Evolutionary conservation across 2,888 invertebrate genomes (phyloP).

Genomic region (Conomelus anceps): DNA sequence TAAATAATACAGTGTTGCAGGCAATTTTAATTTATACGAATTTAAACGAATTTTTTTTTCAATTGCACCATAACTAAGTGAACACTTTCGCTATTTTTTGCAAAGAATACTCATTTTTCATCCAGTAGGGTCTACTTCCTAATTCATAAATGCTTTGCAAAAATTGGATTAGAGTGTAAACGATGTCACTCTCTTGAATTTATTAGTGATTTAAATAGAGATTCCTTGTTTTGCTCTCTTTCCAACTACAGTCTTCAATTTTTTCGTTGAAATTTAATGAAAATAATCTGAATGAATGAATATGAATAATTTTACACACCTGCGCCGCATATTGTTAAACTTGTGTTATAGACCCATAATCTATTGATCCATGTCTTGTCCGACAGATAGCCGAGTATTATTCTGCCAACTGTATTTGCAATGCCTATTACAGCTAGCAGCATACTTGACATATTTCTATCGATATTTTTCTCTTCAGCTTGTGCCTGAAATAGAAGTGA

Average conservation of each 20-base stretch:
- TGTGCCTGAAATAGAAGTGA: constrained; percentile 47
- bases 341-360: constrained; percentile 79
- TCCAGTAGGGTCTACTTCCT: no score
- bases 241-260: not conserved
- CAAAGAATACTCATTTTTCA: no score
- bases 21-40: no score
- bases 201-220: no score
- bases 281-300: not conserved
- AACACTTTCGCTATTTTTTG: no score
- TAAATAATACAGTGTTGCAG: no score
- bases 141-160: no score
- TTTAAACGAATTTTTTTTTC: no score
- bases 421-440: constrained; percentile 76
- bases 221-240: no score
- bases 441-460: constrained; percentile 55
- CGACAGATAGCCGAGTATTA: constrained; percentile 77
- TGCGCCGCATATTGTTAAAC: constrained; percentile 81
- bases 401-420: constrained; percentile 83
- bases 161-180: no score
- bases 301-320: constrained; percentile 50
- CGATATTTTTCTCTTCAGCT: constrained; percentile 55
- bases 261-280: not conserved
- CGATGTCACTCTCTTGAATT: no score
- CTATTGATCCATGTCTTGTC: constrained; percentile 90
- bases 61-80: no score